Conservation (phyloP, 1,140 invertebrate species). For the Olivierus martensii region DNA sequence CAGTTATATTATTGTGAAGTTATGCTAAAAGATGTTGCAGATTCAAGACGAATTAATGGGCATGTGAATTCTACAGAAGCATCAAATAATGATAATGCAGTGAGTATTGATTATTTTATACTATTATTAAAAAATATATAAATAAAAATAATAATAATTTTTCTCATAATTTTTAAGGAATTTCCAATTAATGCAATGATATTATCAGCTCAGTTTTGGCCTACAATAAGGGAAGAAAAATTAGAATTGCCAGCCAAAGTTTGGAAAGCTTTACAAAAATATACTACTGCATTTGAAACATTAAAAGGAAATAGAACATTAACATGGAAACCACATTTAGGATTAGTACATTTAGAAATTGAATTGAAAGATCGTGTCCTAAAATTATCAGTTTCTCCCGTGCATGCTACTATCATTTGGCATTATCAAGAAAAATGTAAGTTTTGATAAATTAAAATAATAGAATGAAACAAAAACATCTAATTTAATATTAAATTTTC, state of each 20-base stretch:
- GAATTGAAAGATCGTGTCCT: constrained; percentile 70
- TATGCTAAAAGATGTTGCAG: constrained; percentile 92
- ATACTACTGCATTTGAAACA: constrained; percentile 81
- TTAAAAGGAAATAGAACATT: constrained; percentile 89
- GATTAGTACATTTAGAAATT: constrained; percentile 79
- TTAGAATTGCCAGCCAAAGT: constrained; percentile 69
- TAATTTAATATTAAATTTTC: too few relatives aligned
- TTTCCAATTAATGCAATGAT: constrained; percentile 50
- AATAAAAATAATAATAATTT: too few relatives aligned
- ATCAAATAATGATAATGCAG: constrained; percentile 15
- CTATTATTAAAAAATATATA: too few relatives aligned
- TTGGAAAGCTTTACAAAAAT: constrained; percentile 64
- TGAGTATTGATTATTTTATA: too few relatives aligned
- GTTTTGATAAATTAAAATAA: background rate
- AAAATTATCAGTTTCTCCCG: constrained; percentile 72
- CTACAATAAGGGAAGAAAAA: constrained; percentile 86
- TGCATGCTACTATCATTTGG: constrained; percentile 87
- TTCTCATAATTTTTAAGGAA: too few relatives aligned
- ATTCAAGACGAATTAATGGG: constrained; percentile 64
- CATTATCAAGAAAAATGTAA: constrained; percentile 81
- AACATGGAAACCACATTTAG: constrained; percentile 85
- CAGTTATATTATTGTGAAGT: constrained; percentile 96
- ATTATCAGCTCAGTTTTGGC: constrained; percentile 98
- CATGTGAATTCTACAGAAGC: constrained; percentile 53
- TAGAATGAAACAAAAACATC: too few relatives aligned